Base-by-base conservation (phyloP, 2,113 vertebrate genomes). In the Columba livia region DNA sequence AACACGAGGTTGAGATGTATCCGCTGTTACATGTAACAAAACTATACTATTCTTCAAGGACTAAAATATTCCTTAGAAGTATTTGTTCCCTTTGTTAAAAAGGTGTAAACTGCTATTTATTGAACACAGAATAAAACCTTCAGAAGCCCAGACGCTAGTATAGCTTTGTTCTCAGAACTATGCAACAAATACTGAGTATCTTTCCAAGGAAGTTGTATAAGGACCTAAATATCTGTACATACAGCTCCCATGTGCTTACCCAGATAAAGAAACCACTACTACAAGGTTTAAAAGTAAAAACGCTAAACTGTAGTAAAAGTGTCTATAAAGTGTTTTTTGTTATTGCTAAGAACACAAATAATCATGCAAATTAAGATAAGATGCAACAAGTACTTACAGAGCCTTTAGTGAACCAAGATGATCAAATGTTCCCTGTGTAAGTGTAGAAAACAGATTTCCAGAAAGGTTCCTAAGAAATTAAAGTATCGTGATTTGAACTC, bases 381-480 rank as follows among this genome's bases (percentile, higher is more conserved):
- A 74, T 31, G 25, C 24, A 79, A 8, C 34, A 79, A 87, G 70
- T 95, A 99, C 99, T 99, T 97, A 99, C 99, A 99, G 85, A 62
- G 98, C 98, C 91, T 99, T 99, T 40, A 99, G 96, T 29, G 99
- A 99, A 80, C 95, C 97, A 90, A 99, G 98, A 97, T 99, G 98
- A 98, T 99, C 98, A 93, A 99, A 99, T 5, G 98, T 99, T 94
- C 99, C 99, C 96, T 98, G 98, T 56, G 99, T 96, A 96, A 99
- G 93, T 5, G 99, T 99, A 38, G 99, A 99, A 98, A 99, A 99
- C 67, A 98, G 97, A 97, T 99, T 99, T 87, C 99, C 99, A 66
- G 99, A 99, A 97, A 99, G 98, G 95, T 99, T 99, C 86, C 99
- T 99, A 96, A 34, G 44, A 92, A 93, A 57, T 26, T 88, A 79